phyloP scores from a whole-genome alignment of 2,113 vertebrate genomes.

The Seriola quinqueradiata region DNA sequence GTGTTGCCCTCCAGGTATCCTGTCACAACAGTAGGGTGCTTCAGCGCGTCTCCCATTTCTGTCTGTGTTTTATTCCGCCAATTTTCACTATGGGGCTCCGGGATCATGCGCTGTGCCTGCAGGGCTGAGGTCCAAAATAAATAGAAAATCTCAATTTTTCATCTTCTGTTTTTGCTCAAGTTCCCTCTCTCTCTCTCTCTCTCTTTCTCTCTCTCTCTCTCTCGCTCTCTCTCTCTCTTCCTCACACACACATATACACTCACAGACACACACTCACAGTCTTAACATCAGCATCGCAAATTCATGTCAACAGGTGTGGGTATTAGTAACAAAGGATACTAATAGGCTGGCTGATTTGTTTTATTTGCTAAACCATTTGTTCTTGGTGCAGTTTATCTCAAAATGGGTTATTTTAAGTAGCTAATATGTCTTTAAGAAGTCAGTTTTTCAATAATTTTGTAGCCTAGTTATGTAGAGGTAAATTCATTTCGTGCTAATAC shows the following conservation, averaged over 20 bases:
- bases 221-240: neutral
- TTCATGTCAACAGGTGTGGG: slow-evolving; percentile 68
- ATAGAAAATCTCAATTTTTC: slow-evolving; percentile 50
- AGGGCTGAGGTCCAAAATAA: slow-evolving; percentile 52
- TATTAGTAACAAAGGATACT: neutral
- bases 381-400: neutral
- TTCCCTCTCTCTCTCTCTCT: slow-evolving; percentile 17
- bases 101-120: slow-evolving; percentile 58
- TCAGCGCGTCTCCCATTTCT: slow-evolving; percentile 71
- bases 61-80: slow-evolving; percentile 80
- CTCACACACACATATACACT: neutral
- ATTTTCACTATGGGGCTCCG: slow-evolving; percentile 70
- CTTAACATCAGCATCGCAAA: neutral
- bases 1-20: slow-evolving; percentile 81
- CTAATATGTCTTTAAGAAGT: neutral
- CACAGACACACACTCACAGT: neutral
- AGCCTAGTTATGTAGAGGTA: neutral
- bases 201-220: neutral
- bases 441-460: neutral
- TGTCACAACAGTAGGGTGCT: slow-evolving; percentile 79
- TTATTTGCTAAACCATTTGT: neutral
- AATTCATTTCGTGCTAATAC: neutral
- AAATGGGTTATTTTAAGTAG: neutral
- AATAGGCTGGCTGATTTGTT: neutral
- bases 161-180: slow-evolving; percentile 41